phyloP scores from a whole-genome alignment of 2,113 vertebrate genomes.

The Eulemur rufifrons region DNA sequence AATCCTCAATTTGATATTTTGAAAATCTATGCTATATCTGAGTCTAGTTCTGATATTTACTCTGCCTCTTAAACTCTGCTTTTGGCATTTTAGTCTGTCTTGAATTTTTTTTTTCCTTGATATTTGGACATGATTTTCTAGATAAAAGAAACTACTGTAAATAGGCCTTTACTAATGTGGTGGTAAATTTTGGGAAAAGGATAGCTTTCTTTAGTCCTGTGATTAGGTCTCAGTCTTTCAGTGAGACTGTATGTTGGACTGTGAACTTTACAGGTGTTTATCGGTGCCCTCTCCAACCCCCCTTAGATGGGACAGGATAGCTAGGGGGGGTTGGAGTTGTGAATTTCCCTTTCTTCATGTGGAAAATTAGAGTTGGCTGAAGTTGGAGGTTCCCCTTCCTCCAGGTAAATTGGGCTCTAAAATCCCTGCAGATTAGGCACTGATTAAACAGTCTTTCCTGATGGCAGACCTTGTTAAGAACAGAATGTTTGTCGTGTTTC shows the following conservation, averaged over 20 bases:
- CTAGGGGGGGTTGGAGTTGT: no score
- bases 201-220: not conserved
- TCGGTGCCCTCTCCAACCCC: rapidly evolving
- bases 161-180: not conserved
- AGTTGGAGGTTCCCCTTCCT: not conserved
- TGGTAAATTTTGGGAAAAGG: not conserved
- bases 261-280: not conserved
- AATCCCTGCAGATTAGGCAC: not conserved
- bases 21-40: not conserved
- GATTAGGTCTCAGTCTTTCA: not conserved
- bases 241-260: not conserved
- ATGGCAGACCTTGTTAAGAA: not conserved
- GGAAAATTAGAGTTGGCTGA: not conserved
- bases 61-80: not conserved
- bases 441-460: not conserved
- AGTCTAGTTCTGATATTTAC: not conserved
- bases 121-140: not conserved
- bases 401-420: not conserved
- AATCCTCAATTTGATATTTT: not conserved
- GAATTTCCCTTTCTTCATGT: not conserved
- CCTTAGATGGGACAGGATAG: rapidly evolving
- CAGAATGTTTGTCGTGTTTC: not conserved
- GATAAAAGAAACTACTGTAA: not conserved
- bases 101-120: not conserved
- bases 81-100: not conserved